Conservation (phyloP, 2,888 invertebrate genomes). For the Seira ritae region DNA sequence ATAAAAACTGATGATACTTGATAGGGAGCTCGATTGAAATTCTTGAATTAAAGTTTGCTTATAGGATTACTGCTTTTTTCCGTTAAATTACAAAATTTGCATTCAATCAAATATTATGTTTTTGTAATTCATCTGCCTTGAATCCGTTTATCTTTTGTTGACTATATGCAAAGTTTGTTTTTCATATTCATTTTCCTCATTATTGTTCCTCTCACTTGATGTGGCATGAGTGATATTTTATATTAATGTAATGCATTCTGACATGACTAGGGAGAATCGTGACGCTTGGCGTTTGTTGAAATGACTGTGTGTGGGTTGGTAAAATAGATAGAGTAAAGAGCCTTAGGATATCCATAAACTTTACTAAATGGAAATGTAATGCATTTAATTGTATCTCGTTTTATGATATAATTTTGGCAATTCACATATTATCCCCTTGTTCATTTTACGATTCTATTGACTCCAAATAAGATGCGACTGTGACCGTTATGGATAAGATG, state of each 20-base stretch:
- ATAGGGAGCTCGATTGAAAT: too few species aligned
- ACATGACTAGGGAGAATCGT: not conserved
- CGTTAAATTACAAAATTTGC: too few species aligned
- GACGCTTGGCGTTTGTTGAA: not conserved
- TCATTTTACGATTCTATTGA: conserved; percentile 6
- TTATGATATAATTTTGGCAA: conserved; percentile 5
- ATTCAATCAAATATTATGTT: too few species aligned
- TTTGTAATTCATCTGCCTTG: too few species aligned
- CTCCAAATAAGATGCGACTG: not conserved
- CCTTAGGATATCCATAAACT: not conserved
- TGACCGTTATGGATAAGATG: not conserved
- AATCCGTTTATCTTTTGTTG: too few species aligned
- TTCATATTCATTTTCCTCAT: too few species aligned
- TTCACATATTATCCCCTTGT: conserved; percentile 2
- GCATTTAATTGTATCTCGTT: conserved; percentile 2
- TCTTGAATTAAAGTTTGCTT: too few species aligned
- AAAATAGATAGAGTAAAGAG: not conserved
- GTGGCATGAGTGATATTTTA: not conserved
- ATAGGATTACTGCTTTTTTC: too few species aligned
- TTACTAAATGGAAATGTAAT: not conserved
- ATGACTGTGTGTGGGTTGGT: conserved; percentile 9
- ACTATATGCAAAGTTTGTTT: too few species aligned
- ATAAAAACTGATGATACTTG: too few species aligned
- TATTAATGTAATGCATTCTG: not conserved
- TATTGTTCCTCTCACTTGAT: not conserved